A percentile compares a stretch with the other conserved stretches of the same genome.
phyloP scores from a whole-genome alignment of 64 coral and sea anemone species.

The Anthopleura sola region DNA sequence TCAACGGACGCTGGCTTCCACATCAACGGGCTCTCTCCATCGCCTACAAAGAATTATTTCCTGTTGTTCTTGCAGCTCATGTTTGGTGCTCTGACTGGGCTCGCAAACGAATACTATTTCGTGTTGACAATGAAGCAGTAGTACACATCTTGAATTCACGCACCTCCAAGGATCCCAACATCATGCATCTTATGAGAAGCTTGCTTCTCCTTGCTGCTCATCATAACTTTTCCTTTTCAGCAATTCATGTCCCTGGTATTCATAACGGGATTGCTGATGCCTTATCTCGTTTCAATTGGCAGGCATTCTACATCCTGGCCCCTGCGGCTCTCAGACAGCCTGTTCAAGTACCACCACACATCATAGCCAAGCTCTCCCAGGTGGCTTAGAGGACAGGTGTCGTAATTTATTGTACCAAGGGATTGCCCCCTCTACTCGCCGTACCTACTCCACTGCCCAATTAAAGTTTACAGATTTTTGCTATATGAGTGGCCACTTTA shows the following conservation, averaged over 20 bases:
- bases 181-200: background rate
- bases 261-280: slow-evolving; percentile 22
- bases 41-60: too few species aligned
- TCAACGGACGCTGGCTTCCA: slow-evolving; percentile 14
- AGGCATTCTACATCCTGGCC: background rate
- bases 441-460: background rate
- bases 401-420: background rate
- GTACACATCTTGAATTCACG: background rate
- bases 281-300: slow-evolving; percentile 26
- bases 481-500: background rate
- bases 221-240: slow-evolving; percentile 1
- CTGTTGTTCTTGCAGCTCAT: too few species aligned
- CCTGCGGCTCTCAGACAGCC: background rate
- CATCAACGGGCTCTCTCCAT: background rate
- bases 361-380: background rate
- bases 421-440: background rate
- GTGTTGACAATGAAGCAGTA: background rate
- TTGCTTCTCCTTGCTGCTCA: background rate
- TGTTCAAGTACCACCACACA: background rate
- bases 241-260: background rate
- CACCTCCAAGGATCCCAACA: background rate
- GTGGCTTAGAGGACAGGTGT: background rate
- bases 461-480: slow-evolving; percentile 1
- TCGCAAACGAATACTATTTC: background rate
- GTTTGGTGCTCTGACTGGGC: background rate